Percentiles rank a stretch among this genome's conserved stretches.
Evolutionary conservation across 2,113 vertebrate genomes (phyloP).

Genomic region (Myotis brandtii): DNA sequence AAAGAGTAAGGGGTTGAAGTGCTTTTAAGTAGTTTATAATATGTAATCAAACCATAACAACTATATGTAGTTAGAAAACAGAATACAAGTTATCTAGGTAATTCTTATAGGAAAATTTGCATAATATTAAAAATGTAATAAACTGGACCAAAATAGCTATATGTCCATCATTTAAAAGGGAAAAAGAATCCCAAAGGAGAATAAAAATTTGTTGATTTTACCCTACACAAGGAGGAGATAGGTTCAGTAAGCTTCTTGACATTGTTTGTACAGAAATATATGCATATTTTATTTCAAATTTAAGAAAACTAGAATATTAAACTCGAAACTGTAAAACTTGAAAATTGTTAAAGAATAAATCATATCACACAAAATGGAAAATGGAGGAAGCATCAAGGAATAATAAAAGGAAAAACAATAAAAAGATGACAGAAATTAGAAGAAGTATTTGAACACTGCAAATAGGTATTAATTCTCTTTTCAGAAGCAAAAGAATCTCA

Average conservation of each 20-base stretch:
- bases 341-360: background rate
- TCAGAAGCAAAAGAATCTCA: background rate
- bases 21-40: slow-evolving; percentile 3
- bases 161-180: background rate
- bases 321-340: background rate
- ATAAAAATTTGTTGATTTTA: background rate
- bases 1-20: background rate
- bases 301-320: background rate
- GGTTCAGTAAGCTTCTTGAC: background rate
- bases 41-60: background rate
- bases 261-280: background rate
- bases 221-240: background rate
- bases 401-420: background rate
- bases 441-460: background rate
- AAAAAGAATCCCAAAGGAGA: background rate
- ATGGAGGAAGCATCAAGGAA: background rate
- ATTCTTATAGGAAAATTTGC: slow-evolving; percentile 3
- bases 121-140: slow-evolving; percentile 7
- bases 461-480: background rate
- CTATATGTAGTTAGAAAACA: background rate
- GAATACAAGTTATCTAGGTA: background rate
- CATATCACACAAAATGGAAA: background rate
- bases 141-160: background rate
- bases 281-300: background rate
- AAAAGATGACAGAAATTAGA: slow-evolving; percentile 23